Base-by-base conservation (phyloP, 1,140 invertebrate species). In the Procambarus clarkii region DNA sequence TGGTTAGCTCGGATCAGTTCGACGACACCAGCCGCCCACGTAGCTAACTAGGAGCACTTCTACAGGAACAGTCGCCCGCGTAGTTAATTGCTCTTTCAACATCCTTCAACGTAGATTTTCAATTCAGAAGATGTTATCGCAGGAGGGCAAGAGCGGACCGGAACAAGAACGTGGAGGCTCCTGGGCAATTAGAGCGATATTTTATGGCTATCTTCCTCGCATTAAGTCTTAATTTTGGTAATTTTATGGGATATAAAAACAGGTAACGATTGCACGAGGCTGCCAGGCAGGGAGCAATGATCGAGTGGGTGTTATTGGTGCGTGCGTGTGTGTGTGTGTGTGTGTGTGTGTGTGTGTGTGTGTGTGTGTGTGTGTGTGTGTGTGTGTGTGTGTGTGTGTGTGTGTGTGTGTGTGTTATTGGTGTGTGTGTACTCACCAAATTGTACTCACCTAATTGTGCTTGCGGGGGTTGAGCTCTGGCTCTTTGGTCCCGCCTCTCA, bases 171-270 rank as follows among this genome's bases (percentile, higher is more conserved):
- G 69, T 34, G 69, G 69, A 74, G 34, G n/a, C 24, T 74, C 3
- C 7, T 34, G 24, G 24, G 69, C n/a, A 24, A 34, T 74, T 74
- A 74, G 7, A 74, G n/a, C 5, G 4, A 74, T n/a, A 74, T 74
- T 74, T 74, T 74, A 74, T 74, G 69, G 69, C 69, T 74, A 74
- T 34, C 69, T 74, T 74, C 69, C 69, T 74, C 69, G 24, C 21
- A 24, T 34, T 24, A 74, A 74, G n/a, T 74, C n/a, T 34, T 74
- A 34, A 74, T 74, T 74, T 74, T 34, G 69, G 69, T 74, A 74
- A 74, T 74, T 74, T 74, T 74, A 74, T 5, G n/a, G 11, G n/a
- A 8, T 9, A 74, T 74, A 74, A 74, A 74, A 74, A 34, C 21
- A 74, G 69, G 1, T 21, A 34, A 74, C n/a, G 34, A 7, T 8